Base-by-base conservation (phyloP, 2,113 vertebrate genomes). In the Eulemur rufifrons region DNA sequence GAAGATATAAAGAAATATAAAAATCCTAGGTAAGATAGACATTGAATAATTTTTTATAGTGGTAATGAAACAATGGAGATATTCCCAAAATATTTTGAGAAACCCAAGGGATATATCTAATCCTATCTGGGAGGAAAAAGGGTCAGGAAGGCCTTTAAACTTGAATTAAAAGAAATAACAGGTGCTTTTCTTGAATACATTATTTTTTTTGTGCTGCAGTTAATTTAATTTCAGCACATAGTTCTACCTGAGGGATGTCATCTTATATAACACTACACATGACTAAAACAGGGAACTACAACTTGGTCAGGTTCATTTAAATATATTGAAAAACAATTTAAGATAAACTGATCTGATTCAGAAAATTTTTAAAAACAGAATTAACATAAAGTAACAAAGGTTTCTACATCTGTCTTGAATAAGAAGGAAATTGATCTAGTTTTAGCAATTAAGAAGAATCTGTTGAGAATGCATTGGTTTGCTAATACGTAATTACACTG, bases 401-500 rank as follows among this genome's bases (percentile, higher is more conserved):
- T 96, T 95, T 85, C 68, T 73, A 25, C 37, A 73, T 78, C 1
- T 69, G 84, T 69, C 8, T 8, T 37, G 27, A 66, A 18, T 52
- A 17, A 52, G 21, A 52, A 52, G 18, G 52, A 12, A 29, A 80
- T 86, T 83, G 54, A 61, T 91, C 37, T 82, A 3, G 94, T 91
- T 97, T 88, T 91, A 50, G 25, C 20, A 54, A 23, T 95, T 97
- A 74, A 93, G 92, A 82, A 7, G 29, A 89, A 77, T 95, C 4
- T 93, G n/a, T 95, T 93, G 61, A 91, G 25, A 71, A 95, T 95
- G 3, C 0, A 56, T 85, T 96, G 96, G 77, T 85, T 69, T 92
- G 1, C 0, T 76, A 94, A 32, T 13, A 84, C 92, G 91, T 95
- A 90, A 85, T 98, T 96, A 92, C 25, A n/a, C 45, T 97, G 23